phyloP scores from a whole-genome alignment of 23 tunicate genomes.

The Styela clava region DNA sequence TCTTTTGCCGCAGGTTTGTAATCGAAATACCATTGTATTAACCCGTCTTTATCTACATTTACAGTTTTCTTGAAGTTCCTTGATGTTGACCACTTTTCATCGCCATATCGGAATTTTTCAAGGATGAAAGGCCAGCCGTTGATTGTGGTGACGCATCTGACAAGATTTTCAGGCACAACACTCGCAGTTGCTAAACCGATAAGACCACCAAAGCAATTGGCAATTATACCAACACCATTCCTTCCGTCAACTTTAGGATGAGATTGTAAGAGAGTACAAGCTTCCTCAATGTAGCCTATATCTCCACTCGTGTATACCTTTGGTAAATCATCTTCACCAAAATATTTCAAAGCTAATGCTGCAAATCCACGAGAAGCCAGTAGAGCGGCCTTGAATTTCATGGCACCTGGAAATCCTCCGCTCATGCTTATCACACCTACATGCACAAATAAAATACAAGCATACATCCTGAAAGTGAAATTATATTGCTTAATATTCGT shows the following conservation, averaged over 20 bases:
- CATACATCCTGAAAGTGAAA: too few species aligned
- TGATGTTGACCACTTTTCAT: background rate
- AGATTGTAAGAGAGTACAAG: background rate
- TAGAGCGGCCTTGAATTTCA: conserved; percentile 15
- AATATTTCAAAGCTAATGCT: conserved; percentile 18
- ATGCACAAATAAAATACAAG: background rate
- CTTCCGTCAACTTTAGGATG: conserved; percentile 1
- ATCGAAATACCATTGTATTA: background rate
- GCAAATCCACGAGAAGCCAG: conserved; percentile 18
- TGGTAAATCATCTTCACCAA: conserved; percentile 21
- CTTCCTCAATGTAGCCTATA: conserved; percentile 11
- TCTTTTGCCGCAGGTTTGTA: background rate
- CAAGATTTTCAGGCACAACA: background rate
- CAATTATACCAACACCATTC: conserved; percentile 10
- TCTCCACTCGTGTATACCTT: background rate
- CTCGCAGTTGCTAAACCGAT: background rate
- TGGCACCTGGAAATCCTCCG: conserved; percentile 20
- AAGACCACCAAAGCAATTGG: conserved; percentile 1
- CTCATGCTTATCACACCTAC: conserved; percentile 12
- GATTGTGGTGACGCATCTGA: background rate
- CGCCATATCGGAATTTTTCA: background rate
- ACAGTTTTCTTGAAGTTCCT: background rate
- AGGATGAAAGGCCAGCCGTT: background rate
- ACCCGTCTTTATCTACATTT: background rate
- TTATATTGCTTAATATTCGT: too few species aligned